These are phyloP conservation scores for Cherax destructor DNA, from an alignment of 1,140 invertebrate species.

Conservation along the genomic window DNA sequence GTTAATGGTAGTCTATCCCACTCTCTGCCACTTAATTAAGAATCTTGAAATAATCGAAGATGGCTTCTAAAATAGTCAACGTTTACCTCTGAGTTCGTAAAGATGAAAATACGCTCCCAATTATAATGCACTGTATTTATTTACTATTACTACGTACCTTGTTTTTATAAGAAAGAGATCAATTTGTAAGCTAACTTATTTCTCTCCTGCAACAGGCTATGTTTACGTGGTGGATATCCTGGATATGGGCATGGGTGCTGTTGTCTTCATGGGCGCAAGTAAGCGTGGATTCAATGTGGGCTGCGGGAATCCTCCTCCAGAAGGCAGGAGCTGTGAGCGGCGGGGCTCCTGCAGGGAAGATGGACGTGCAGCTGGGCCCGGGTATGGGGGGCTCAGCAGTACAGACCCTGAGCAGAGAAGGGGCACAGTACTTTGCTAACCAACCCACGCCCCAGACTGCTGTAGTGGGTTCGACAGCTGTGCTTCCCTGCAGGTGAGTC, in stretches of 20 bases:
- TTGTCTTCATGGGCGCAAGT: neutral
- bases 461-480: conserved; percentile 55
- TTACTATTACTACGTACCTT: no score
- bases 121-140: no score
- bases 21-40: no score
- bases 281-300: conserved; percentile 8
- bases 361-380: conserved; percentile 29
- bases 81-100: no score
- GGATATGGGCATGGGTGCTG: conserved; percentile 31
- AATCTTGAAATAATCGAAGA: no score
- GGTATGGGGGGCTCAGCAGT: conserved; percentile 43
- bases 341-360: neutral
- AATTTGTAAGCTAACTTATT: neutral
- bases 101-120: no score
- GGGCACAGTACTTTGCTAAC: conserved; percentile 46
- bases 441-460: conserved; percentile 57
- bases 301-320: neutral
- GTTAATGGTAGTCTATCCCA: no score
- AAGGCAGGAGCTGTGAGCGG: neutral
- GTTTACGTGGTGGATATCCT: conserved; percentile 63
- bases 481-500: conserved; percentile 52
- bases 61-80: no score
- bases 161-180: no score
- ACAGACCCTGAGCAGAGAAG: conserved; percentile 15
- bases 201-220: conserved; percentile 25